A percentile compares a stretch with the other conserved stretches of the same genome.
These are phyloP conservation scores for Gerris buenoi DNA, from an alignment of 1,140 invertebrate species.

Conservation along the genomic window DNA sequence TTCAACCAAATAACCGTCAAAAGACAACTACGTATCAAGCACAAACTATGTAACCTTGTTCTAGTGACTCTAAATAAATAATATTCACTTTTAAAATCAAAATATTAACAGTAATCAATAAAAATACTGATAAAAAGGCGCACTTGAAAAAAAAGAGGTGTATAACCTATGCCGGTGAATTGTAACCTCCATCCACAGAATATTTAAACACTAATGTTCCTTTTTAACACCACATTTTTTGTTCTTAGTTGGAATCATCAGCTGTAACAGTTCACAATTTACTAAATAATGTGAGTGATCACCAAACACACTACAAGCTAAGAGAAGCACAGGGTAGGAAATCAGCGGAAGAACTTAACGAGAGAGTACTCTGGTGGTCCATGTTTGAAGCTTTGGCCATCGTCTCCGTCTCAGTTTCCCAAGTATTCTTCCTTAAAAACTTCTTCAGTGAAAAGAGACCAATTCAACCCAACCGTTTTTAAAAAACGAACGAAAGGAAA, in stretches of 20 bases:
- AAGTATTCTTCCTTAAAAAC: constrained; percentile 83
- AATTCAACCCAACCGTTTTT: constrained; percentile 6
- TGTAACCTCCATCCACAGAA: too few species aligned
- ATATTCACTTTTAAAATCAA: too few species aligned
- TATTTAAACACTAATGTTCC: too few species aligned
- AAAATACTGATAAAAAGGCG: too few species aligned
- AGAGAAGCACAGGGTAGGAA: constrained; percentile 86
- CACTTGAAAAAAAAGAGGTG: too few species aligned
- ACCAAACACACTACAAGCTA: constrained; percentile 90
- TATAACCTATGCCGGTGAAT: too few species aligned
- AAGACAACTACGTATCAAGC: too few species aligned
- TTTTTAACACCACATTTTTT: neutral
- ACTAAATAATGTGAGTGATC: constrained; percentile 72
- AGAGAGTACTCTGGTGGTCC: constrained; percentile 85
- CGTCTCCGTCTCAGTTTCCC: constrained; percentile 65
- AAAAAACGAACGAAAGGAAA: too few species aligned
- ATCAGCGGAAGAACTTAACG: constrained; percentile 88
- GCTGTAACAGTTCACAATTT: constrained; percentile 76
- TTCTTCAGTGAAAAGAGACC: constrained; percentile 83
- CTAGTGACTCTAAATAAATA: too few species aligned
- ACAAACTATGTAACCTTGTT: too few species aligned
- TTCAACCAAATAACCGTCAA: too few species aligned
- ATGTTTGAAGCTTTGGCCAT: constrained; percentile 74
- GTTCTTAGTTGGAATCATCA: constrained; percentile 74
- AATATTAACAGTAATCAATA: too few species aligned